These are phyloP conservation scores for Allacma fusca DNA, from an alignment of 2,888 invertebrate genomes.

Conservation along the genomic window DNA sequence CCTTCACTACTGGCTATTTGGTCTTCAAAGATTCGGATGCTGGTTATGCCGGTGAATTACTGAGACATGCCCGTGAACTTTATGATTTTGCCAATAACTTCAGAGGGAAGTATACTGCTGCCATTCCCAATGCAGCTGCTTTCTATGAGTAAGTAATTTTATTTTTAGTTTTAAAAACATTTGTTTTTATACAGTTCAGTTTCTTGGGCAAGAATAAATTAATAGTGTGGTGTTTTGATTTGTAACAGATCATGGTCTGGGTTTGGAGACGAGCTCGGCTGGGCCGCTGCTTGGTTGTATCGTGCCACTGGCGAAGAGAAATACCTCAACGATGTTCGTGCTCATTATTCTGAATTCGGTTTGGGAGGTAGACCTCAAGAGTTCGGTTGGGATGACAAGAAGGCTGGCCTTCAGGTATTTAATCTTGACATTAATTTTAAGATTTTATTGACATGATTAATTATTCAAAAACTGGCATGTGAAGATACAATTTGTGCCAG, in stretches of 20 bases:
- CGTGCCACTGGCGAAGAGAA: conserved; percentile 67
- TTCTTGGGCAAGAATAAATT: conserved; percentile 50
- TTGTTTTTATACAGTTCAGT: background rate
- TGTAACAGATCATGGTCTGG: conserved; percentile 65
- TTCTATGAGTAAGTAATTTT: conserved; percentile 39
- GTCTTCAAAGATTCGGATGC: conserved; percentile 65
- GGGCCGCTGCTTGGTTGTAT: conserved; percentile 70
- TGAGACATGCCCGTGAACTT: conserved; percentile 67
- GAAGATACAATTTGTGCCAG: no score
- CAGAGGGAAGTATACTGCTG: conserved; percentile 68
- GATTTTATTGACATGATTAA: no score
- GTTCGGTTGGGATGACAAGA: conserved; percentile 69
- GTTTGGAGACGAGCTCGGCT: conserved; percentile 69
- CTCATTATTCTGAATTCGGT: conserved; percentile 67
- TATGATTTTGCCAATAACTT: conserved; percentile 68
- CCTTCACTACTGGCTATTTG: conserved; percentile 69
- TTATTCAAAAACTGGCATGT: no score
- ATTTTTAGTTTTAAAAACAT: background rate
- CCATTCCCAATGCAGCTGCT: conserved; percentile 65
- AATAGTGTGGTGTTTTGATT: no score
- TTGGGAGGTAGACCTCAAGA: conserved; percentile 67
- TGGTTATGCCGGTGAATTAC: conserved; percentile 65
- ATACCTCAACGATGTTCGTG: conserved; percentile 67
- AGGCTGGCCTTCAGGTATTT: conserved; percentile 68
- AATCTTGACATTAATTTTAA: no score